Evolutionary conservation across 2,113 vertebrate species (phyloP), one percentile per base, ranked within the genome.

Genomic region (Nycticebus coucang): DNA sequence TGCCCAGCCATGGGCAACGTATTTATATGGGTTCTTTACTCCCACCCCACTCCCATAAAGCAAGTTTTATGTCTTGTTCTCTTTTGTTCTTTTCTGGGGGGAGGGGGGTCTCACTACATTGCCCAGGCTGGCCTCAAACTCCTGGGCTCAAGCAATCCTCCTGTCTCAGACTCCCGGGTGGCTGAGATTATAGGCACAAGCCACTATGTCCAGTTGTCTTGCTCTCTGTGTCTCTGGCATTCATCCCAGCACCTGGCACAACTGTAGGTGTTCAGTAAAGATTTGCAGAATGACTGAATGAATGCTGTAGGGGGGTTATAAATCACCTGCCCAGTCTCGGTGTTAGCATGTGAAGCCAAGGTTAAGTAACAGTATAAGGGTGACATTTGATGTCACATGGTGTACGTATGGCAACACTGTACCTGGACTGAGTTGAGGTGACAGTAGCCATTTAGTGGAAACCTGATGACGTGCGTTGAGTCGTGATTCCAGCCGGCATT

Each of bases 351-450:
- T 7, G 21, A 37, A 37, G 57, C 68, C 26, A 37, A 68, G 71
- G 28, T 0, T 7, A 71, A 79, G 68, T 0, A 35, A 45, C 28
- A 57, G 89, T 45, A 12, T 15, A 9, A 13, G 53, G 64, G 53
- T 15, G 53, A 17, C 64, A 33, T 4, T 18, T 1, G 2, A 50
- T 33, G 89, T 33, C 71, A 55, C 85, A 18, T 18, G 13, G 45
- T 6, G 13, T 10, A 24, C 2, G 69, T 10, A 24, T 2, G 69
- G 0, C 0, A 72, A 2, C 4, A 1, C 35, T 77, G 78, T 98
- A 99, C 99, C 99, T 99, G 99, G 95, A 99, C 99, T 92, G 99
- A 99, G 99, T 99, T 99, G 98, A 99, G 99, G 97, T 99, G 99
- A 94, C 99, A 99, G 98, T 99, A 99, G 94, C 99, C 99, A 0